phyloP scores from a whole-genome alignment of 2,797 vertebrate species.

The Hydrocynus forskahlii region DNA sequence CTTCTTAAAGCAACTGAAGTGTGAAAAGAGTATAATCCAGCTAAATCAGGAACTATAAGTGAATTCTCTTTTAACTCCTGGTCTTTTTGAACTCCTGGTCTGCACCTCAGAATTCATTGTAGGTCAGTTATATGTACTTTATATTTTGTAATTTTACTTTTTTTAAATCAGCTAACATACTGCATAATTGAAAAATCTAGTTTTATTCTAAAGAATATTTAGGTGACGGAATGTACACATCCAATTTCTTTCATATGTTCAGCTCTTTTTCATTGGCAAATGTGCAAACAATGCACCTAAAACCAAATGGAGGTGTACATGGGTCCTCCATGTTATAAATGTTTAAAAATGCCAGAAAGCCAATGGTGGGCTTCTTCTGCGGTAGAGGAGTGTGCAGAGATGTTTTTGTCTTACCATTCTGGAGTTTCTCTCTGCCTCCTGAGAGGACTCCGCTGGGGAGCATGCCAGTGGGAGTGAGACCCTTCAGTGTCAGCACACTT shows the following conservation, averaged over 20 bases:
- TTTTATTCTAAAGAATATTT: background rate
- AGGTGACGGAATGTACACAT: background rate
- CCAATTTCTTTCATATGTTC: background rate
- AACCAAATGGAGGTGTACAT: background rate
- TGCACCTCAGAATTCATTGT: background rate
- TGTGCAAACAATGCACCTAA: background rate
- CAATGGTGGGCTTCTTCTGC: background rate
- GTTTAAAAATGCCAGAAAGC: slow-evolving; percentile 8
- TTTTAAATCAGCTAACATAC: background rate
- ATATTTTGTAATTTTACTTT: background rate
- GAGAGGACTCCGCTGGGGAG: slow-evolving; percentile 96
- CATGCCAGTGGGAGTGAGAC: slow-evolving; percentile 97
- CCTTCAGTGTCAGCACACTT: slow-evolving; percentile 97
- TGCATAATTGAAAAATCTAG: background rate
- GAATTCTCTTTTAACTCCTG: background rate
- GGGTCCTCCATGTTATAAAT: background rate
- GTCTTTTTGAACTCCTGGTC: background rate
- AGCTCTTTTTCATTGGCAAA: background rate
- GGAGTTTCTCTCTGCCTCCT: slow-evolving; percentile 96
- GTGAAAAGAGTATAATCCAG: background rate
- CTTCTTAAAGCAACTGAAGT: background rate
- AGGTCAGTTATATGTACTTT: background rate
- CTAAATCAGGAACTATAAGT: background rate
- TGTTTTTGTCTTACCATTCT: slow-evolving; percentile 88
- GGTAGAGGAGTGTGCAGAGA: slow-evolving; percentile 25